These are phyloP conservation scores for Clarias pachynema DNA, from an alignment of 2,797 vertebrate species.

Conservation along the genomic window DNA sequence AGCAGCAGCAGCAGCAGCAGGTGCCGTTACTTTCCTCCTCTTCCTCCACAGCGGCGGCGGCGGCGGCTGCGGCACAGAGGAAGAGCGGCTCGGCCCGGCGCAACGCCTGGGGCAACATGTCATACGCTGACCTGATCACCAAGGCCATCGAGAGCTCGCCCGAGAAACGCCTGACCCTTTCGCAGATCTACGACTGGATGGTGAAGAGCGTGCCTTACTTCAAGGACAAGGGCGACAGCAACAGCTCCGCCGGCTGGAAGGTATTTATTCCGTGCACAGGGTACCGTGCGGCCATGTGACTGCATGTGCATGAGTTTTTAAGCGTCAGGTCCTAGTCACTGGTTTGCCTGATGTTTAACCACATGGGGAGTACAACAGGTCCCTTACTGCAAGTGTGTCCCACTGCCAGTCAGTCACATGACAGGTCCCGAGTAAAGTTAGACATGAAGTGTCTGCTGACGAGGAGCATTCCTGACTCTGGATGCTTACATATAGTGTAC, in stretches of 20 bases:
- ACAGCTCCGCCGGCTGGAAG: conserved; percentile 98
- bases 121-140: conserved; percentile 96
- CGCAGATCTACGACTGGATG: conserved; percentile 99
- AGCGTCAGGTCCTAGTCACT: conserved; percentile 46
- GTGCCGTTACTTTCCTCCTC: conserved; percentile 83
- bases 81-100: conserved; percentile 95
- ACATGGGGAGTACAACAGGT: conserved; percentile 55
- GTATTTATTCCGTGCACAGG: conserved; percentile 69
- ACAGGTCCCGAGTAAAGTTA: conserved; percentile 66
- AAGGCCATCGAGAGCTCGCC: conserved; percentile 96
- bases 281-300: not conserved
- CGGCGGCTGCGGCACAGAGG: conserved; percentile 80
- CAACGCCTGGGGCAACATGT: conserved; percentile 98
- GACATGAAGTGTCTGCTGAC: conserved; percentile 67
- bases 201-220: conserved; percentile 96
- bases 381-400: conserved; percentile 59
- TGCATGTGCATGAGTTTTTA: conserved; percentile 9
- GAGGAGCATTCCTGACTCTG: conserved; percentile 46
- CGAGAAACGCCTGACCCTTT: conserved; percentile 91
- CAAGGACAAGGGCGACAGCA: conserved; percentile 98
- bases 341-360: conserved; percentile 3
- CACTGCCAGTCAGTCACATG: conserved; percentile 71
- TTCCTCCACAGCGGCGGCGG: conserved; percentile 72
- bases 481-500: conserved; percentile 12
- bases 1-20: conserved; percentile 67